Evolutionary conservation across 2,888 invertebrate genomes (phyloP), one percentile per base, ranked within the genome.

Genomic region (Philhelius pedissequus): DNA sequence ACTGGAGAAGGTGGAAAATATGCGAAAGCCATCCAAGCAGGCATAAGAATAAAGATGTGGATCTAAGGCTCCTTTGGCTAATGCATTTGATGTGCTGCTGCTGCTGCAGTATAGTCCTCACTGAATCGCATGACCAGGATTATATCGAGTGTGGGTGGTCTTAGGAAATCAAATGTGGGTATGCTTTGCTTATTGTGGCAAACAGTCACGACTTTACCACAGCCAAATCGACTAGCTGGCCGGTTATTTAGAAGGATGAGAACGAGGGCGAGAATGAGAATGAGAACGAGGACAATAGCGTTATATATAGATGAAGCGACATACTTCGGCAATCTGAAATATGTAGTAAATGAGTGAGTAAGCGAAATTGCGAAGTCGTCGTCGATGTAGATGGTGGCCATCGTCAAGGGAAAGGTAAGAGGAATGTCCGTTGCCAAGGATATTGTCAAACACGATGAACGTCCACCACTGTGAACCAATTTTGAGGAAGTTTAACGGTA

Each of bases 131-230:
- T 78, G 69, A 66, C 52, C 62, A 64, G 82, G 82, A 83, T 83
- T 83, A 83, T 78, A 78, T 83, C 68, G 73, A 74, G 82, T 83
- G 82, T 83, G 82, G 82, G 82, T 83, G 82, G 82, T 83, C 82
- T 83, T 83, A 83, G 78, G 69, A 83, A 73, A 78, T 78, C 82
- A 78, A 62, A 83, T 74, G 64, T 83, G 78, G 78, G 78, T 54
- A 83, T 81, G 76, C n/a, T 50, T 76, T 83, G 82, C 73, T 78
- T 74, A 78, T 74, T 83, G 82, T 68, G 78, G 82, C 82, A 78
- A 81, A 83, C 50, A 68, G 78, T 74, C 78, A 78, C 78, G 64
- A 78, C 45, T 78, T 7, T 62, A 64, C 62, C 69, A 48, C 43
- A 68, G 22, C 69, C 35, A 48, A 62, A 75, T 40, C 50, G 64